Conservation (phyloP, 2,888 invertebrate genomes). For the Melanostoma scalare region DNA sequence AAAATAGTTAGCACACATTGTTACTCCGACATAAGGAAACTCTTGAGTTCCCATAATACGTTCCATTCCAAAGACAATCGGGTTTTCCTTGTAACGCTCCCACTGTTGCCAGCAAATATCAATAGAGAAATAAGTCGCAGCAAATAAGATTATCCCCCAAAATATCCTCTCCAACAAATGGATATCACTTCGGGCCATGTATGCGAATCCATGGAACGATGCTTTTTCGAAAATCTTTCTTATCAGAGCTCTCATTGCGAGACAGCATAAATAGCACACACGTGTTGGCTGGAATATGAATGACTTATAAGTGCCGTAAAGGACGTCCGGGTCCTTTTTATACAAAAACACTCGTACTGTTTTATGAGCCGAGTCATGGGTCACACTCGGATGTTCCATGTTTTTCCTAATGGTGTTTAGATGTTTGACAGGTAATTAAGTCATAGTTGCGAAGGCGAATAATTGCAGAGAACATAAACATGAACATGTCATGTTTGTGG, state of each 20-base stretch:
- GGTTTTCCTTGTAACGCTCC: constrained; percentile 82
- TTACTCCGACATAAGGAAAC: constrained; percentile 82
- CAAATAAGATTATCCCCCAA: constrained; percentile 76
- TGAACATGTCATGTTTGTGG: constrained; percentile 10
- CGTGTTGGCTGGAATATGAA: not conserved
- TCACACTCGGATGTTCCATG: constrained; percentile 31
- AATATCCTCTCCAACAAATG: constrained; percentile 78
- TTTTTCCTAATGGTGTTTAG: constrained; percentile 59
- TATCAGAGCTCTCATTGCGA: constrained; percentile 49
- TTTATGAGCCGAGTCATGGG: constrained; percentile 2
- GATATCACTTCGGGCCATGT: constrained; percentile 77
- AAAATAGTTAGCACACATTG: constrained; percentile 82
- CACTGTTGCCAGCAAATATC: constrained; percentile 78
- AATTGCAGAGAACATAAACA: constrained; percentile 15
- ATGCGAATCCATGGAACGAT: constrained; percentile 79
- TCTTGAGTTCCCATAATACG: constrained; percentile 82
- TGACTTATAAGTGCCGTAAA: not conserved
- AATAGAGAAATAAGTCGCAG: constrained; percentile 76
- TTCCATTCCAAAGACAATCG: constrained; percentile 83
- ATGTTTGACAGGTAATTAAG: constrained; percentile 52
- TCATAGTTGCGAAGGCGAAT: not conserved
- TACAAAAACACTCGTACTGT: constrained; percentile 10
- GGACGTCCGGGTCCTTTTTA: constrained; percentile 43
- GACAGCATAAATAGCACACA: not conserved
- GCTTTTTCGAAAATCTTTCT: constrained; percentile 76